These are phyloP conservation scores for Saimiri boliviensis DNA, from an alignment of 2,113 vertebrate species.

Conservation along the genomic window DNA sequence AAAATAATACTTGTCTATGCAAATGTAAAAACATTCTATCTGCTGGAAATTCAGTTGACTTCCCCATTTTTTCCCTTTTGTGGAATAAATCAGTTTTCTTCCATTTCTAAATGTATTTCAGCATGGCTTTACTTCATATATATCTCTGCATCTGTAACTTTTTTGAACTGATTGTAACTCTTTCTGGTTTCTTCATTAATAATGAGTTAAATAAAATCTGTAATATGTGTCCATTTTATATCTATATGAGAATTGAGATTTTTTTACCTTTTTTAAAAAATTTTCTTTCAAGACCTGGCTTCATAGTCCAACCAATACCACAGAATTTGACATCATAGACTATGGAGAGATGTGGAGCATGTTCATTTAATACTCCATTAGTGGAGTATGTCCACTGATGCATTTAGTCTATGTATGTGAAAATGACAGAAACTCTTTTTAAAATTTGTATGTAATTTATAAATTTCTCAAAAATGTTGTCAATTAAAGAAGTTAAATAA, in stretches of 20 bases:
- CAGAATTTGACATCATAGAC: neutral
- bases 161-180: neutral
- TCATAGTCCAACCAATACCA: neutral
- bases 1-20: conserved; percentile 2
- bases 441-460: neutral
- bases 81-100: neutral
- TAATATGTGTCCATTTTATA: neutral
- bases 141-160: neutral
- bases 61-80: neutral
- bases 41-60: neutral
- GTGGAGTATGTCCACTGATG: no score
- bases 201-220: neutral
- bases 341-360: neutral
- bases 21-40: neutral
- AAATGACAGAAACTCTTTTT: neutral
- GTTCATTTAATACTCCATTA: neutral
- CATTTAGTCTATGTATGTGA: neutral
- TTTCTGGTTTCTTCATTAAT: neutral
- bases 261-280: neutral
- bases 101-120: neutral
- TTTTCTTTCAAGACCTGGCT: neutral
- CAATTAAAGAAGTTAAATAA: conserved; percentile 6
- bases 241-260: neutral
- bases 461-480: neutral
- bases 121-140: neutral